A percentile compares a stretch with the other conserved stretches of the same genome.
These are phyloP conservation scores for Phaenicophaeus curvirostris DNA, from an alignment of 2,797 vertebrate species.

Conservation along the genomic window DNA sequence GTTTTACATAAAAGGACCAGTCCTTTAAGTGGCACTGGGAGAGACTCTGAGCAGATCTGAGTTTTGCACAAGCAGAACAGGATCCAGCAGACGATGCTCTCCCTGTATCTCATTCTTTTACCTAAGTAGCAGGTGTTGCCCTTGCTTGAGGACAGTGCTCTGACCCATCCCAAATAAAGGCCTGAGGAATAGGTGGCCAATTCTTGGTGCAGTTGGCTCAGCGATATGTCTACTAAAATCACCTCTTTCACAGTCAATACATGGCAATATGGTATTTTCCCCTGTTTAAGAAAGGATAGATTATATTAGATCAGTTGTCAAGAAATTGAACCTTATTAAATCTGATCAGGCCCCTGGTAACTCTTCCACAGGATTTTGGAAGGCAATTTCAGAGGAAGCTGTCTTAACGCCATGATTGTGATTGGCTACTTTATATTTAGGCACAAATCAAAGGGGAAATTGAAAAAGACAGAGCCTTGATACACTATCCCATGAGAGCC, in stretches of 20 bases:
- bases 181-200: background rate
- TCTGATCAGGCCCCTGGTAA: background rate
- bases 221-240: background rate
- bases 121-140: background rate
- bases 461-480: background rate
- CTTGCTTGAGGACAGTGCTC: background rate
- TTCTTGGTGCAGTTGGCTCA: background rate
- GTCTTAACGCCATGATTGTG: background rate
- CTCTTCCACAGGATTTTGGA: background rate
- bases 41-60: background rate
- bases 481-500: background rate
- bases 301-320: background rate
- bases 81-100: rapidly evolving
- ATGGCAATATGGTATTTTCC: background rate
- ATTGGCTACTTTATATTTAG: background rate
- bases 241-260: background rate
- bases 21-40: background rate
- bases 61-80: background rate
- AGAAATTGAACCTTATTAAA: background rate
- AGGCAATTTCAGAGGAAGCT: background rate
- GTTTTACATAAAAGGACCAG: background rate
- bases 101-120: background rate
- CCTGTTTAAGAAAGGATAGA: background rate
- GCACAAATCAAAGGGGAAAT: background rate
- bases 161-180: background rate